A percentile compares a stretch with the other conserved stretches of the same genome.
Conservation (phyloP, 2,888 invertebrate genomes). For the Dicyrtoma fusca region DNA sequence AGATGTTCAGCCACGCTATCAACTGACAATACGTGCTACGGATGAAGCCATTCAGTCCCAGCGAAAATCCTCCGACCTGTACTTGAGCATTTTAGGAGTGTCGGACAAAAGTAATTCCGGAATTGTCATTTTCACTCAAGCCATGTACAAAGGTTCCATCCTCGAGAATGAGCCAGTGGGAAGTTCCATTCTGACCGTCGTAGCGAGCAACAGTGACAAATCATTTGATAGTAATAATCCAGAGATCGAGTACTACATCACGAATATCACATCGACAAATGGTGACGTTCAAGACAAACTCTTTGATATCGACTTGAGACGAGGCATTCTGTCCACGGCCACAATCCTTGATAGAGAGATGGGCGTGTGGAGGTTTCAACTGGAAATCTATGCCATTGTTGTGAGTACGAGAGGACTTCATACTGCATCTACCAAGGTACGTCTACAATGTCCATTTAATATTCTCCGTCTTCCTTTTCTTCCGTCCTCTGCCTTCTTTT, state of each 20-base stretch:
- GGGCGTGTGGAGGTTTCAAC: conserved; percentile 78
- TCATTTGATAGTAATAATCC: conserved; percentile 40
- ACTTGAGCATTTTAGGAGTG: conserved; percentile 74
- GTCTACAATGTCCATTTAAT: conserved; percentile 54
- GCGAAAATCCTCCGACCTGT: conserved; percentile 82
- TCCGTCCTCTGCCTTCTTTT: not conserved
- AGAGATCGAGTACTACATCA: conserved; percentile 86
- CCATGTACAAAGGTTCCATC: conserved; percentile 73
- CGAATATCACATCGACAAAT: conserved; percentile 66
- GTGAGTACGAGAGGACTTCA: conserved; percentile 70
- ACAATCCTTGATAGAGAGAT: conserved; percentile 80
- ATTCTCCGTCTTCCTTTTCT: not conserved
- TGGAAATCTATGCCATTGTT: conserved; percentile 83
- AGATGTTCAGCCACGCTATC: conserved; percentile 73
- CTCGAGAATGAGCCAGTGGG: conserved; percentile 88
- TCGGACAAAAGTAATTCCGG: conserved; percentile 64
- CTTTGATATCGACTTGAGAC: conserved; percentile 86
- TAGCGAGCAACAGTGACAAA: conserved; percentile 66
- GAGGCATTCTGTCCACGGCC: conserved; percentile 85
- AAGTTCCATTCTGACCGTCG: conserved; percentile 79
- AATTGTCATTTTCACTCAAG: conserved; percentile 65
- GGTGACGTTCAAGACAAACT: conserved; percentile 81
- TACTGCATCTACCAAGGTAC: conserved; percentile 83
- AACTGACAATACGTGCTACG: conserved; percentile 82
- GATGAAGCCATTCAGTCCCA: conserved; percentile 90